Conservation (phyloP, 2,888 invertebrate genomes). For the Diadromus collaris region DNA sequence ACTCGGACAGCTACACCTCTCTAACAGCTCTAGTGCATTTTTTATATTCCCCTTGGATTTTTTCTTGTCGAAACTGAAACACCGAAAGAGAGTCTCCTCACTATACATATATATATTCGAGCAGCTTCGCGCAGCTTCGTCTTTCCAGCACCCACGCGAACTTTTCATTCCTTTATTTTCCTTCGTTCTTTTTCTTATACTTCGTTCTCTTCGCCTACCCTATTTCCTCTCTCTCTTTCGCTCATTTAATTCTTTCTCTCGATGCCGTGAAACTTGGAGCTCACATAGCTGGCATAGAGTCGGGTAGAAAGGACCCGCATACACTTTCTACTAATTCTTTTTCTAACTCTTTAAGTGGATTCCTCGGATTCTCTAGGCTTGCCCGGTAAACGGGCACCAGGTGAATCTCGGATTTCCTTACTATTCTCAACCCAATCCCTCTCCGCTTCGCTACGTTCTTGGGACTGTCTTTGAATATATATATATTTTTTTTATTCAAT, state of each 20-base stretch:
- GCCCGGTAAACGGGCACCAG: constrained; percentile 52
- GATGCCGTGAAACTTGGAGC: constrained; percentile 41
- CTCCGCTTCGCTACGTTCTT: constrained; percentile 9
- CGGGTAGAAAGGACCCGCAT: constrained; percentile 38
- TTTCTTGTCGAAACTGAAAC: constrained; percentile 26
- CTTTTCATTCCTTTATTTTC: constrained; percentile 28
- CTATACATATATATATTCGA: constrained; percentile 33
- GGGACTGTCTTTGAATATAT: constrained; percentile 16
- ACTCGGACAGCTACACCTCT: constrained; percentile 19
- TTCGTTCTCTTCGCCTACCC: neutral
- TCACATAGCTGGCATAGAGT: constrained; percentile 19
- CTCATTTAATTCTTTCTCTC: constrained; percentile 20
- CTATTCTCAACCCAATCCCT: constrained; percentile 28
- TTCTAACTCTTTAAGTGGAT: constrained; percentile 60
- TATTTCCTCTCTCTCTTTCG: constrained; percentile 16
- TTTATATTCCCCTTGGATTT: constrained; percentile 10
- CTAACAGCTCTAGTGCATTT: constrained; percentile 33
- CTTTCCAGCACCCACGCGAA: constrained; percentile 39
- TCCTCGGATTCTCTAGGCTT: constrained; percentile 55
- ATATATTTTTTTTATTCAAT: constrained; percentile 15
- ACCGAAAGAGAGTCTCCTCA: constrained; percentile 42
- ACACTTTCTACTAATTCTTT: constrained; percentile 62
- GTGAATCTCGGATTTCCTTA: constrained; percentile 51
- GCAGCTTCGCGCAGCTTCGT: constrained; percentile 41
- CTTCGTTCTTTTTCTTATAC: constrained; percentile 9